Evolutionary conservation across 2,797 vertebrate species (phyloP).

Genomic region (Eleutherodactylus coqui): DNA sequence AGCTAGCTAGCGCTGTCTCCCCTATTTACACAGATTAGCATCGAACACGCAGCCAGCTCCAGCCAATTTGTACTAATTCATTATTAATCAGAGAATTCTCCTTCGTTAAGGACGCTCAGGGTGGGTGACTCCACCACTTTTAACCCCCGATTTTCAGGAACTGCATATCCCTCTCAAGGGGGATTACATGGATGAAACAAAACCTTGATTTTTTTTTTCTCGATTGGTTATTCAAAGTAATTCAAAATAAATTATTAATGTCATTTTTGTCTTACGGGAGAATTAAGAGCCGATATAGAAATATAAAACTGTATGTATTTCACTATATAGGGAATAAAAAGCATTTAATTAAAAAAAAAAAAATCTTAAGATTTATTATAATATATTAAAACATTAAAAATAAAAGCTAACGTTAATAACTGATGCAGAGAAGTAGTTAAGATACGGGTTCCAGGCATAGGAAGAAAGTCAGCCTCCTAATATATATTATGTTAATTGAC

Average conservation of each 20-base stretch:
- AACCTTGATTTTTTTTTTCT: not conserved
- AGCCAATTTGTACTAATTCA: constrained; percentile 73
- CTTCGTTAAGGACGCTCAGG: constrained; percentile 60
- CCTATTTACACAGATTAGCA: constrained; percentile 71
- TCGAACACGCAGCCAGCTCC: constrained; percentile 65
- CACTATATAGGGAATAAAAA: not conserved
- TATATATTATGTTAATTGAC: constrained; percentile 32
- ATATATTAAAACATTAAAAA: not conserved
- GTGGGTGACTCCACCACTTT: constrained; percentile 40
- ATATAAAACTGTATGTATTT: not conserved
- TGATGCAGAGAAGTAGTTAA: not conserved
- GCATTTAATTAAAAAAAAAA: not conserved
- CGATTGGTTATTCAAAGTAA: constrained; percentile 2
- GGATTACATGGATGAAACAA: not conserved
- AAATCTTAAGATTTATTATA: not conserved
- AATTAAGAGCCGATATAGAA: not conserved
- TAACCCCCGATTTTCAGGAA: constrained; percentile 50
- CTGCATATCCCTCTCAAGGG: not conserved
- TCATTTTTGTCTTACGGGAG: not conserved
- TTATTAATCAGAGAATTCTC: constrained; percentile 71
- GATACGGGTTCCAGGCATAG: not conserved
- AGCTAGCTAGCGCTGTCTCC: constrained; percentile 60
- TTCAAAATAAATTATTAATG: constrained; percentile 35
- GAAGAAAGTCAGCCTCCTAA: not conserved
- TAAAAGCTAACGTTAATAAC: not conserved